Percentiles rank a stretch among this genome's conserved stretches.
Evolutionary conservation across 2,113 vertebrate species (phyloP).

Genomic region (Elgaria multicarinata): DNA sequence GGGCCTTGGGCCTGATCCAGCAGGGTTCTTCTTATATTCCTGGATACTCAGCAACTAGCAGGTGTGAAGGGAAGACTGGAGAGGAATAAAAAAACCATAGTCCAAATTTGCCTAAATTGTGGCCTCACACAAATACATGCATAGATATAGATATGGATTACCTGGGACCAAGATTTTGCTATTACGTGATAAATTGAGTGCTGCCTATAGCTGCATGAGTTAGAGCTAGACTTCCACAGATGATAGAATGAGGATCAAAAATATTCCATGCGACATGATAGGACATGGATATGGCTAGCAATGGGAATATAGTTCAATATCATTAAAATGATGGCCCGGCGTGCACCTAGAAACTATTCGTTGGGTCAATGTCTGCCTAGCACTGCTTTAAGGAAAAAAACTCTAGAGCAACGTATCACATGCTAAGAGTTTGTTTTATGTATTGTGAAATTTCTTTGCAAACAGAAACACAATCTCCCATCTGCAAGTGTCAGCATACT

Average conservation of each 20-base stretch:
- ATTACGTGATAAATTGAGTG: neutral
- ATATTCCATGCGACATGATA: neutral
- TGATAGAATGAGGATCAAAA: neutral
- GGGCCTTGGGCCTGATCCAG: neutral
- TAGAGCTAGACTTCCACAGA: neutral
- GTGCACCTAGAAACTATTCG: neutral
- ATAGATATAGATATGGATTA: neutral
- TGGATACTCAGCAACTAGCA: no score
- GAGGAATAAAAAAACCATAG: neutral
- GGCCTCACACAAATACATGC: neutral
- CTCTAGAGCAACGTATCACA: neutral
- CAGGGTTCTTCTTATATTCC: neutral
- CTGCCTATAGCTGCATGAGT: neutral
- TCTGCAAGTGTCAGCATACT: constrained; percentile 39
- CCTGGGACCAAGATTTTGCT: no score
- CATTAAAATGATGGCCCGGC: neutral
- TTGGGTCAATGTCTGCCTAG: neutral
- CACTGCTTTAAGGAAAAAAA: constrained; percentile 10
- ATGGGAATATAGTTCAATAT: neutral
- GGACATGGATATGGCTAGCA: neutral
- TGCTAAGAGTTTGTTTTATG: neutral
- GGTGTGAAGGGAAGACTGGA: neutral
- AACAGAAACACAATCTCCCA: constrained; percentile 21
- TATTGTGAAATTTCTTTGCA: neutral
- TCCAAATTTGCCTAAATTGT: neutral